Evolutionary conservation across 2,113 vertebrate species (phyloP), one percentile per base, ranked within the genome.

Genomic region (Prunella fulvescens): DNA sequence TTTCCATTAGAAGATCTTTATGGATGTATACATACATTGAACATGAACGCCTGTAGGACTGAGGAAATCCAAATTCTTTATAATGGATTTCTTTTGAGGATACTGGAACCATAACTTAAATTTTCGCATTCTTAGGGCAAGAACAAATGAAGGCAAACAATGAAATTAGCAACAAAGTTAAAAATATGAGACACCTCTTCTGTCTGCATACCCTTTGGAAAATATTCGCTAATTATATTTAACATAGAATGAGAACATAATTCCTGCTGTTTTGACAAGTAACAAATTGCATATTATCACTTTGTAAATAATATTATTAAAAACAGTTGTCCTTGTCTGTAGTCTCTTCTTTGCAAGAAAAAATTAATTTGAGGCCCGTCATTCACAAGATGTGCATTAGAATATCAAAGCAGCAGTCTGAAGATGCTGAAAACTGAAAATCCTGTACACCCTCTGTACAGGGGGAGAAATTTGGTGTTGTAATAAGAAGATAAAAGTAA

Each of bases 251-350:
- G 54, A 95, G 67, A 97, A 95, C 69, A 93, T 95, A 95, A 96
- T 97, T 97, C 86, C 64, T 45, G 90, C 78, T 97, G 91, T 96
- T 97, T 96, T 98, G 97, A 97, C 97, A 98, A 95, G 93, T 79
- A 97, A 91, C 92, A 97, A 97, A 97, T 96, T 98, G 57, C 76
- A 95, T 86, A 96, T 97, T 98, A 97, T 80, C 88, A 93, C 88
- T 73, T 92, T 92, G 84, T 97, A 98, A 97, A 97, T 97, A 98
- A 95, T 95, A 96, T 93, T 97, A 95, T 96, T 97, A 86, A 89
- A 93, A 97, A 73, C 61, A 93, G 89, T 97, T 97, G 80, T 96
- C 76, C 92, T 96, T 96, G 86, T 96, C 93, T 97, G 88, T 73
- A 93, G 84, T 96, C 89, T 96, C 35, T 92, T 87, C 87, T 95